Conservation (phyloP, 2,888 invertebrate species). For the Ctena decussata region DNA sequence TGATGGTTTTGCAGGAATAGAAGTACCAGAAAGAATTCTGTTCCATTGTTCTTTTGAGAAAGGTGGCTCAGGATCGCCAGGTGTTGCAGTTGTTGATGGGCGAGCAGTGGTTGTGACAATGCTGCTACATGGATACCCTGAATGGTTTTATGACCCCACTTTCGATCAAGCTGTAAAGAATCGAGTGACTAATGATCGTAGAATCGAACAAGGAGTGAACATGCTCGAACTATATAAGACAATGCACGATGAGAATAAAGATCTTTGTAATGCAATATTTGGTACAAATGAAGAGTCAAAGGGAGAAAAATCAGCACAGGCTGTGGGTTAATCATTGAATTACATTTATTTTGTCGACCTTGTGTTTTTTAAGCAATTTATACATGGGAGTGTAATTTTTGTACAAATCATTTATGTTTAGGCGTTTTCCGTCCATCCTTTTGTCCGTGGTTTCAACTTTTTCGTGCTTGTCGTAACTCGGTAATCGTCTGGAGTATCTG, state of each 20-base stretch:
- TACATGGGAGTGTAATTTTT: no score
- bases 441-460: no score
- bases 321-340: no score
- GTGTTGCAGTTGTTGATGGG: constrained; percentile 22
- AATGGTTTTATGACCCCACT: constrained; percentile 35
- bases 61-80: constrained; percentile 60
- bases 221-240: constrained; percentile 20
- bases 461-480: no score
- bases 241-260: constrained; percentile 4
- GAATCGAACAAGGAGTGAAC: constrained; percentile 54
- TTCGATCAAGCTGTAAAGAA: constrained; percentile 2
- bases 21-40: constrained; percentile 26
- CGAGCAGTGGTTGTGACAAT: constrained; percentile 45
- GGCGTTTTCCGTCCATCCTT: no score
- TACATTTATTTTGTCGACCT: no score
- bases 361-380: no score
- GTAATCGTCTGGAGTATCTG: no score
- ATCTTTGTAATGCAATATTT: constrained; percentile 39
- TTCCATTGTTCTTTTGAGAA: constrained; percentile 54
- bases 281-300: neutral
- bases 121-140: constrained; percentile 51
- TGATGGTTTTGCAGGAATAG: neutral
- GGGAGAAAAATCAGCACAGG: no score
- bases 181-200: constrained; percentile 9
- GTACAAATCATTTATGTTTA: no score